Base-by-base conservation (phyloP, 2,888 invertebrate genomes). In the Gryllus longicercus region DNA sequence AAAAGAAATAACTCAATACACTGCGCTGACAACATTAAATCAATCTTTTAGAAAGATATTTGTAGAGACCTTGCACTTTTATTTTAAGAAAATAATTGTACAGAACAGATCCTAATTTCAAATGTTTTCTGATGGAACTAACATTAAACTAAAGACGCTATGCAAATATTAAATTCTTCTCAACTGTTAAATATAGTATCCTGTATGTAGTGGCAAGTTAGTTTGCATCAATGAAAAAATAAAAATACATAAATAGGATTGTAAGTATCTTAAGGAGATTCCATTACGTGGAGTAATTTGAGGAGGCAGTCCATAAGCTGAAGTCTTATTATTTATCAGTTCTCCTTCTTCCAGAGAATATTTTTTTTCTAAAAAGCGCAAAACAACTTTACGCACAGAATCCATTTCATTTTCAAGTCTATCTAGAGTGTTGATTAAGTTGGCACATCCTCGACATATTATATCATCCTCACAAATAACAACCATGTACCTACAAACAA, bases 381-480 rank as follows among this genome's bases (percentile, higher is more conserved):
- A 82, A 25, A 87, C 84, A 16, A 84, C 84, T 38, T 84, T 83
- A 51, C 85, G 84, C 1, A 86, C 83, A n/a, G 84, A 85, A n/a
- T 83, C 83, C 83, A 85, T 85, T 82, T 87, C 87, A 74, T 82
- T 83, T 83, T 87, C 87, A 5, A 87, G 82, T 76, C 86, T 84
- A 82, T 88, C 88, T 51, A 88, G 83, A 4, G 85, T 86, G 80
- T 87, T 87, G 80, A 88, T 85, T 77, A 87, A 84, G 81, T 86
- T 86, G 1, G 87, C 86, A 82, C 88, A 88, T 49, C 85, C 85
- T 50, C 86, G 84, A 83, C 88, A 88, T 81, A 88, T 87, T 10
- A 86, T 84, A 82, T 88, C 87, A 79, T 87, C 86, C 82, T 87
- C 86, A 3, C 86, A 85, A 81, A 87, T 86, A 5, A 88, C 86